These are phyloP conservation scores for Paelopatides confundens DNA, from an alignment of 53 echinoderm and acorn worm genomes.

Conservation along the genomic window DNA sequence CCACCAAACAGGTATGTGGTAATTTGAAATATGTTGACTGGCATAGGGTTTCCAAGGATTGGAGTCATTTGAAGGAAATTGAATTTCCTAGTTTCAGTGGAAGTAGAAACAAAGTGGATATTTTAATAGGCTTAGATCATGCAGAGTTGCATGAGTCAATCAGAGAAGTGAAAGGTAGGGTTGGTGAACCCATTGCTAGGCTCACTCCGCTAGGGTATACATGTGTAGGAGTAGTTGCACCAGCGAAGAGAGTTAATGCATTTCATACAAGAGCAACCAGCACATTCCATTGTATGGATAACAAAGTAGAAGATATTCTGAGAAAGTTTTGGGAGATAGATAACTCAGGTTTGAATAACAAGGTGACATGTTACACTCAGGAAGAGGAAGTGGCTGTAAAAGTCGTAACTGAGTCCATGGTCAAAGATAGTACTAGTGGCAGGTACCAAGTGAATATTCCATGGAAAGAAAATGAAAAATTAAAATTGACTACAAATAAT, in stretches of 20 bases:
- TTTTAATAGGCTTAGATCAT: slow-evolving; percentile 22
- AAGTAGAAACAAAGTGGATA: slow-evolving; percentile 28
- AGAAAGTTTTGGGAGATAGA: slow-evolving; percentile 41
- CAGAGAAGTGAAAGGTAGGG: slow-evolving; percentile 7
- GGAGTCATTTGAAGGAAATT: slow-evolving; percentile 38
- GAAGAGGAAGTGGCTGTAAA: slow-evolving; percentile 34
- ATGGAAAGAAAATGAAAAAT: slow-evolving; percentile 44
- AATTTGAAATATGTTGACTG: background rate
- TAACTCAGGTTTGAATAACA: background rate
- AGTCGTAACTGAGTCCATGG: slow-evolving; percentile 9
- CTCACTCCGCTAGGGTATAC: slow-evolving; percentile 53
- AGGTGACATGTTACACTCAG: background rate
- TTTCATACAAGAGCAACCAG: background rate
- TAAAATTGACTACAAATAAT: slow-evolving; percentile 4
- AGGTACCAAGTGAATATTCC: slow-evolving; percentile 38
- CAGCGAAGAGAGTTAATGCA: background rate
- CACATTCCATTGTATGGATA: slow-evolving; percentile 6
- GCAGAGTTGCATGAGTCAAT: slow-evolving; percentile 19
- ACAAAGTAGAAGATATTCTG: background rate
- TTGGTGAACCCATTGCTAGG: slow-evolving; percentile 43
- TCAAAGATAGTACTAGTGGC: background rate
- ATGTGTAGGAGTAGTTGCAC: slow-evolving; percentile 40
- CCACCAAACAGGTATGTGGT: slow-evolving; percentile 22
- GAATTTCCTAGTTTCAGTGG: slow-evolving; percentile 1
- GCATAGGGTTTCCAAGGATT: slow-evolving; percentile 17